phyloP scores from a whole-genome alignment of 2,113 vertebrate genomes.

The Dolichotis patagonum region DNA sequence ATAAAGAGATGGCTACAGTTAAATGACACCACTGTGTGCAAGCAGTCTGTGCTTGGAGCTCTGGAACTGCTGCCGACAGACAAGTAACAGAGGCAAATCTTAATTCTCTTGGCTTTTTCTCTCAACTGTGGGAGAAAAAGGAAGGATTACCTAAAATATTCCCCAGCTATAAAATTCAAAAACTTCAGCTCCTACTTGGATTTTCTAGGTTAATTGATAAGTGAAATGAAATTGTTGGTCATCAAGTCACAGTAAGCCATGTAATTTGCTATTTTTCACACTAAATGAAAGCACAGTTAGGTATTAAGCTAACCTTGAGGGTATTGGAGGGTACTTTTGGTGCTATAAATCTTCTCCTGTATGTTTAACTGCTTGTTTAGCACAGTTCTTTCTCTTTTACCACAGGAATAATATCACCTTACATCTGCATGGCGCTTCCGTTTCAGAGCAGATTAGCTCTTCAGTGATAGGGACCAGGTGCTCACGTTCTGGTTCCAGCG shows the following conservation, averaged over 20 bases:
- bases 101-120: neutral
- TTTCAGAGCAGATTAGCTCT: constrained; percentile 47
- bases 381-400: constrained; percentile 66
- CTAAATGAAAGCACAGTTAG: constrained; percentile 58
- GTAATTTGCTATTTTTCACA: constrained; percentile 14
- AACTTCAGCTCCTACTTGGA: neutral
- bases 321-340: constrained; percentile 18
- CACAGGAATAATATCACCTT: constrained; percentile 44
- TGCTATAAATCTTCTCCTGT: constrained; percentile 52
- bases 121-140: neutral
- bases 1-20: neutral
- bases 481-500: constrained; percentile 49
- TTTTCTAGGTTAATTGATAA: neutral
- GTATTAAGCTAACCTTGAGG: constrained; percentile 56
- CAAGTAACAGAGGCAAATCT: neutral
- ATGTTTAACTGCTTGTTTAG: constrained; percentile 64
- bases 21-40: neutral
- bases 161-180: neutral
- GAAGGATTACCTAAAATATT: neutral
- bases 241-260: constrained; percentile 18
- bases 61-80: neutral
- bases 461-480: constrained; percentile 39
- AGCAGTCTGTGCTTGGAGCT: neutral
- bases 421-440: constrained; percentile 11
- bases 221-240: neutral